Percentiles rank a stretch among this genome's conserved stretches.
These are phyloP conservation scores for Plagodis dolabraria DNA, from an alignment of 2,888 invertebrate genomes.

Conservation along the genomic window DNA sequence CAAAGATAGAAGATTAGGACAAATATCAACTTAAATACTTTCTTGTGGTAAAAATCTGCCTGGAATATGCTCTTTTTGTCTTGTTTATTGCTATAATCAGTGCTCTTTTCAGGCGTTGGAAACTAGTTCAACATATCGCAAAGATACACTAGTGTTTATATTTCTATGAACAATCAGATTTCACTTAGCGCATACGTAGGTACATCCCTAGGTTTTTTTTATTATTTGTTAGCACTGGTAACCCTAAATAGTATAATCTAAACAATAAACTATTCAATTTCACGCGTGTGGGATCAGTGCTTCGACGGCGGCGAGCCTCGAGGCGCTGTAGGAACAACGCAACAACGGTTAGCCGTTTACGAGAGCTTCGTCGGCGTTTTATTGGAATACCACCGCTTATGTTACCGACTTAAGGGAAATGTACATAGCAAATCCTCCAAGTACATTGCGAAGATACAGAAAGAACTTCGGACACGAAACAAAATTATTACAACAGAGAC, in stretches of 20 bases:
- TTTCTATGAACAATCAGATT: too few species aligned
- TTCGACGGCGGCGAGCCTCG: conserved; percentile 32
- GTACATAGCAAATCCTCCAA: conserved; percentile 8
- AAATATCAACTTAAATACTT: too few species aligned
- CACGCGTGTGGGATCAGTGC: conserved; percentile 39
- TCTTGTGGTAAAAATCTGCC: too few species aligned
- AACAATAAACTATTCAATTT: conserved; percentile 49
- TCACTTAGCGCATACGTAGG: too few species aligned
- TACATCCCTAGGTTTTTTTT: too few species aligned
- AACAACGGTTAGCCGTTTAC: conserved; percentile 47
- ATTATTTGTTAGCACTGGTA: background rate
- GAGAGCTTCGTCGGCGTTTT: conserved; percentile 48
- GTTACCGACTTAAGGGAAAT: conserved; percentile 23
- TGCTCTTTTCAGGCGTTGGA: too few species aligned
- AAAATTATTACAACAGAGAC: too few species aligned
- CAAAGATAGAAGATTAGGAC: too few species aligned
- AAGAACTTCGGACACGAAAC: background rate
- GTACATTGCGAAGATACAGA: conserved; percentile 2
- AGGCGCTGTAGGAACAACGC: conserved; percentile 31
- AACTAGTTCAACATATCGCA: too few species aligned
- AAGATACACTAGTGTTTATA: too few species aligned
- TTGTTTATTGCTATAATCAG: too few species aligned
- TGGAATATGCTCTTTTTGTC: too few species aligned
- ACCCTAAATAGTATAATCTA: conserved; percentile 10
- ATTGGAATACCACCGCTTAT: conserved; percentile 46